Evolutionary conservation across 2,113 vertebrate species (phyloP), one percentile per base, ranked within the genome.

Genomic region (Spermophilus dauricus): DNA sequence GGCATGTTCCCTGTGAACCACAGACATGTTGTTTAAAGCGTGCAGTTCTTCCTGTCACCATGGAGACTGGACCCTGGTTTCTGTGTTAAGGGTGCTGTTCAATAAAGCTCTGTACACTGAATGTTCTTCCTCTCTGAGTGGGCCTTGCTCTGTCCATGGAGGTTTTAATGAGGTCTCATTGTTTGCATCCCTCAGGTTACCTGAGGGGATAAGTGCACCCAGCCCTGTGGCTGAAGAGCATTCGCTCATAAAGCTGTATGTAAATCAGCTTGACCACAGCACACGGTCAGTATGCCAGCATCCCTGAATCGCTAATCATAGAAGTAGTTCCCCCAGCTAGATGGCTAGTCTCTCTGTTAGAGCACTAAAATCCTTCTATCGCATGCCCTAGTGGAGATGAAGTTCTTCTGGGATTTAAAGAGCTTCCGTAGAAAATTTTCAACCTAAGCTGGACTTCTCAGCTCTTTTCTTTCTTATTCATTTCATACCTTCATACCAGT

Each of bases 221-320:
- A 99, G 93, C 98, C 98, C 98, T 92, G 96, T 98, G 98, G 98
- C 98, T 98, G 98, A 99, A 96, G 98, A 99, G 97, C 99, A 99
- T 98, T 98, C 96, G 75, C 97, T 98, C 97, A 98, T 99, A 98
- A 99, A 98, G 98, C 98, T 98, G 97, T 99, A 97, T 98, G 98
- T 98, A 98, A 98, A 98, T 98, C 98, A 99, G 98, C 98, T 99
- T 98, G 98, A 98, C 97, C 98, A 94, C 95, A 89, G 97, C 16
- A 88, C 98, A 98, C 93, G 98, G 98, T 99, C 98, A 99, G 98
- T 98, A 99, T 98, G 94, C 93, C 73, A 97, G 91, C 34, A 63
- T 16, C 94, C 96, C 97, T 97, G 97, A 98, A 95, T 89, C 96
- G 98, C 98, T 99, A 98, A 98, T 86, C 0, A 0, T 94, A 51